A percentile compares a stretch with the other conserved stretches of the same genome.
Conservation (phyloP, 92 coral and sea anemone species). For the Phymanthus crucifer region DNA sequence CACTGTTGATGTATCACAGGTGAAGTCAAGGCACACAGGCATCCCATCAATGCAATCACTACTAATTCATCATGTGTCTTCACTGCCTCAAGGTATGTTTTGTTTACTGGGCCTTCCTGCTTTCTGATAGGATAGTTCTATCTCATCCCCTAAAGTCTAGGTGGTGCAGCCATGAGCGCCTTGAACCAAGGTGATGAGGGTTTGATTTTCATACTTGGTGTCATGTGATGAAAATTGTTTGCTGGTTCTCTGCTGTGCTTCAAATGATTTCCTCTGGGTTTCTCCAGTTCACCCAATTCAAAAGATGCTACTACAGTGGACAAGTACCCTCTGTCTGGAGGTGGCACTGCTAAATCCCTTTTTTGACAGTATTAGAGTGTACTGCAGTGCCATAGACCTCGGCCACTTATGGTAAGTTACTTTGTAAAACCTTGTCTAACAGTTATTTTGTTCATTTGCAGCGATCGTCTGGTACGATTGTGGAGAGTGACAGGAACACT, state of each 20-base stretch:
- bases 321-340: too few species aligned
- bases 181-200: too few species aligned
- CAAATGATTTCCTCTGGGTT: too few species aligned
- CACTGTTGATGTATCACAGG: slow-evolving; percentile 45
- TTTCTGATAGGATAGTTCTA: not conserved
- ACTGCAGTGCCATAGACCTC: too few species aligned
- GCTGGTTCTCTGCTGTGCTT: too few species aligned
- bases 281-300: too few species aligned
- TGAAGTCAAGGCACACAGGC: slow-evolving; percentile 94
- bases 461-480: slow-evolving; percentile 96
- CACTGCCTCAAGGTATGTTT: slow-evolving; percentile 87
- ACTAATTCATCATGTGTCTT: slow-evolving; percentile 96
- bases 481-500: slow-evolving; percentile 95
- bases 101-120: not conserved
- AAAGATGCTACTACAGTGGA: too few species aligned
- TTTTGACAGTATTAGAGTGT: too few species aligned
- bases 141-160: not conserved
- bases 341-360: too few species aligned
- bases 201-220: too few species aligned
- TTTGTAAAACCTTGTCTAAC: not conserved
- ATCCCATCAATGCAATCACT: slow-evolving; percentile 93
- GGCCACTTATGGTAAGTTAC: not conserved
- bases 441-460: slow-evolving; percentile 25
- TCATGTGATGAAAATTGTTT: too few species aligned
- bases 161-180: too few species aligned